Percentiles rank a stretch among this genome's conserved stretches.
Evolutionary conservation across 2,888 invertebrate species (phyloP).

Genomic region (Drosophila setosimentum): DNA sequence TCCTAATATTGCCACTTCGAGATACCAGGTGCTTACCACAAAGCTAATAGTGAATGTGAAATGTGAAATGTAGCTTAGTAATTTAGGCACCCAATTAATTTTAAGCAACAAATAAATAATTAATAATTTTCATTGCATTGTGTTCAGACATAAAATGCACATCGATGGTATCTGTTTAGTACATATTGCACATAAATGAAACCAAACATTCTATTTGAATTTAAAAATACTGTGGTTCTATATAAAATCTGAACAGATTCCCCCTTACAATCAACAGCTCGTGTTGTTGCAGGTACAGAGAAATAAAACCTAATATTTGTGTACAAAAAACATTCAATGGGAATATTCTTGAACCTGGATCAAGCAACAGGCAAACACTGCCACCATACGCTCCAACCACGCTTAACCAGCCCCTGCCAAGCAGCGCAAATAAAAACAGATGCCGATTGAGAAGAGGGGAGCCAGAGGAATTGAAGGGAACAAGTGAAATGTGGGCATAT

Average conservation of each 20-base stretch:
- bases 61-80: not conserved
- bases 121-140: not conserved
- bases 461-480: not conserved
- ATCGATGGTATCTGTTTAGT: not conserved
- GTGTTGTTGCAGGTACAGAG: not conserved
- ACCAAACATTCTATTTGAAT: not conserved
- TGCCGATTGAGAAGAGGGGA: constrained; percentile 7
- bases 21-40: not conserved
- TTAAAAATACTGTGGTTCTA: not conserved
- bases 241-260: not conserved
- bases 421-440: constrained; percentile 33
- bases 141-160: not conserved
- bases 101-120: not conserved
- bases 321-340: constrained; percentile 15
- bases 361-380: constrained; percentile 40
- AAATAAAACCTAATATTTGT: constrained; percentile 3
- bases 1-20: not conserved
- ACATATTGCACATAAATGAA: not conserved
- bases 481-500: constrained; percentile 52
- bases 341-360: constrained; percentile 31
- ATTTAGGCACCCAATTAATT: not conserved
- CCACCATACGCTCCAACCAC: not conserved
- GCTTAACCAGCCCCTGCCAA: not conserved
- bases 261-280: not conserved
- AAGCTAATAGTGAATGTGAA: not conserved